phyloP scores from a whole-genome alignment of 2,113 vertebrate genomes.

The Cebus imitator region DNA sequence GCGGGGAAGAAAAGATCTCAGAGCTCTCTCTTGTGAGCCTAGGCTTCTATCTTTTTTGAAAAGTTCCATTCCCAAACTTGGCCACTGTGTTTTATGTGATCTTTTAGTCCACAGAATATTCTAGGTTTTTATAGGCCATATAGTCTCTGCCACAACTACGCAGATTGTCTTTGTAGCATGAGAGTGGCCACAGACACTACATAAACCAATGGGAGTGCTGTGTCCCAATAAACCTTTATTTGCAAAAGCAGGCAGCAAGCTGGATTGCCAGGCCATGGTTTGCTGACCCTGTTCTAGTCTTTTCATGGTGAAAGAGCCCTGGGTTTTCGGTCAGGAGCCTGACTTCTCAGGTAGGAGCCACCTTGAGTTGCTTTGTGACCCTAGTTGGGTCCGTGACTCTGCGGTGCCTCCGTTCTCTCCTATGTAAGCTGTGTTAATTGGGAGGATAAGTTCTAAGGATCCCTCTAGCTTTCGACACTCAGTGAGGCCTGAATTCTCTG shows the following conservation, averaged over 20 bases:
- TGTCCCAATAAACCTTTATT: conserved; percentile 41
- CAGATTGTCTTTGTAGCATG: neutral
- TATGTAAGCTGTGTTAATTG: neutral
- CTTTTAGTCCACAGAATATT: neutral
- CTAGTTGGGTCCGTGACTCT: neutral
- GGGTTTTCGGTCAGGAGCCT: neutral
- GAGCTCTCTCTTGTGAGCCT: neutral
- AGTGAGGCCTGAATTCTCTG: neutral
- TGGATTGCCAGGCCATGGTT: neutral
- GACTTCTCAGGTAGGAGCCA: neutral
- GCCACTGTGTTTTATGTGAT: neutral
- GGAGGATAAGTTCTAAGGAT: neutral
- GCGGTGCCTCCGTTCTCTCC: neutral
- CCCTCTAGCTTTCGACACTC: neutral
- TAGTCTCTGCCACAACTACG: neutral
- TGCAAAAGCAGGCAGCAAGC: neutral
- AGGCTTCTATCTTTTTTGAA: neutral
- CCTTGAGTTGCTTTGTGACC: neutral
- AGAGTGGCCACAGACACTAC: neutral
- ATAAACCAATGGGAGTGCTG: neutral
- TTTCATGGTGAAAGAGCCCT: neutral
- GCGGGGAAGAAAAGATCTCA: neutral
- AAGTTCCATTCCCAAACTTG: neutral
- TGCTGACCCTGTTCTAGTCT: neutral
- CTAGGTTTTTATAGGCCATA: neutral